These are phyloP conservation scores for Corythaixoides concolor DNA, from an alignment of 2,113 vertebrate species.

Conservation along the genomic window DNA sequence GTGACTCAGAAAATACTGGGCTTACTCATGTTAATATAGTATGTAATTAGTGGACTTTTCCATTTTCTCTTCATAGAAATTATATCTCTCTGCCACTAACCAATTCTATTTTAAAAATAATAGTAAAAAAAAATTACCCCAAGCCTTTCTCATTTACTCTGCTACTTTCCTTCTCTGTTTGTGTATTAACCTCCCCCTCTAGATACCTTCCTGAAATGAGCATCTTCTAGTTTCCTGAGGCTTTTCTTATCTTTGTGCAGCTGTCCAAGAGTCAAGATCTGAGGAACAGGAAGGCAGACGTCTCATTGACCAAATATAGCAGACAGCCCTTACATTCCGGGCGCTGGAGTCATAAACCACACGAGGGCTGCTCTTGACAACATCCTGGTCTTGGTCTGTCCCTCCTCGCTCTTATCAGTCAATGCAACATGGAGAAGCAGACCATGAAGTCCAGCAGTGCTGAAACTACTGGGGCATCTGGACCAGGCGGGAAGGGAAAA, in stretches of 20 bases:
- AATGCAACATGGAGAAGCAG: not conserved
- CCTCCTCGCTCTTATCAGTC: not conserved
- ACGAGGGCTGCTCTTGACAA: not conserved
- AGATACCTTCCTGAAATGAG: slow-evolving; percentile 27
- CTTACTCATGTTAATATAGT: slow-evolving; percentile 22
- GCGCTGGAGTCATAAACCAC: not conserved
- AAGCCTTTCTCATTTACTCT: slow-evolving; percentile 49
- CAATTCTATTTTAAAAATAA: slow-evolving; percentile 25
- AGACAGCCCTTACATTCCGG: not conserved
- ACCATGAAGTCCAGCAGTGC: not conserved
- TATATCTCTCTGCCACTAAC: slow-evolving; percentile 2
- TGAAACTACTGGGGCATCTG: not conserved
- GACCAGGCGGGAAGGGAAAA: not conserved
- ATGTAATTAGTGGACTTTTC: slow-evolving; percentile 56
- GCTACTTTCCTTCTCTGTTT: slow-evolving; percentile 42
- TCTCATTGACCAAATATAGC: slow-evolving; percentile 46
- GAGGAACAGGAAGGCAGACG: slow-evolving; percentile 25
- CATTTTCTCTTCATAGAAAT: slow-evolving; percentile 24
- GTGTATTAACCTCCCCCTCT: slow-evolving; percentile 43
- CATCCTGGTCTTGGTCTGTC: not conserved
- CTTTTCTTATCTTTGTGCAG: slow-evolving; percentile 49
- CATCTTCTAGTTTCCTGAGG: slow-evolving; percentile 52
- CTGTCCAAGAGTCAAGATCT: slow-evolving; percentile 46
- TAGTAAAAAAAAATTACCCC: not conserved
- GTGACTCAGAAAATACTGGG: slow-evolving; percentile 61